A percentile compares a stretch with the other conserved stretches of the same genome.
phyloP scores from a whole-genome alignment of 2,113 vertebrate genomes.

The Caloenas nicobarica region DNA sequence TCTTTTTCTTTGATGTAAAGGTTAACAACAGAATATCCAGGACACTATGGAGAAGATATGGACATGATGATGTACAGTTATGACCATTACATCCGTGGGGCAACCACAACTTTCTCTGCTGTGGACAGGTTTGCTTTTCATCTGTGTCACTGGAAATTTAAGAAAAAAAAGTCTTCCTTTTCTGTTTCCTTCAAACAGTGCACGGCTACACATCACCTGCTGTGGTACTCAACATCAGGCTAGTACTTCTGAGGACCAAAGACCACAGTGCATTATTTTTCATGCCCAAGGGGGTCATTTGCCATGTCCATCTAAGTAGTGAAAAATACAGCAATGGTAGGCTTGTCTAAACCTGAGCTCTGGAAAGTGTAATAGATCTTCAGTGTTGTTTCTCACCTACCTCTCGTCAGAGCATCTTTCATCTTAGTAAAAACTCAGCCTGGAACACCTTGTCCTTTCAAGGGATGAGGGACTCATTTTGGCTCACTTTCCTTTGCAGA shows the following conservation, averaged over 20 bases:
- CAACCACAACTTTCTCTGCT: constrained; percentile 92
- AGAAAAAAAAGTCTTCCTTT: neutral
- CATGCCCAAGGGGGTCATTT: neutral
- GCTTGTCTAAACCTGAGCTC: neutral
- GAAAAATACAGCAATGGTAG: neutral
- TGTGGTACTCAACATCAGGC: neutral
- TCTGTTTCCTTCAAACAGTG: neutral
- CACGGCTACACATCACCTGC: neutral
- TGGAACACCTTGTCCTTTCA: neutral
- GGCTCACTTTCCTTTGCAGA: neutral
- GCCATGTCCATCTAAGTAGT: neutral
- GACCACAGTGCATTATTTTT: neutral
- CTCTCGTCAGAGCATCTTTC: neutral
- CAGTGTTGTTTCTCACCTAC: neutral
- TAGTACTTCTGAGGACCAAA: neutral
- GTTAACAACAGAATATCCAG: constrained; percentile 88
- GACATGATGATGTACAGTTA: constrained; percentile 91
- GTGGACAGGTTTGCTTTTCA: constrained; percentile 85
- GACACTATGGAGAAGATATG: constrained; percentile 87
- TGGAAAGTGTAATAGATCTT: neutral
- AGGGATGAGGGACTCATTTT: neutral
- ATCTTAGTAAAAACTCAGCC: neutral
- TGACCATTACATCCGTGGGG: constrained; percentile 92
- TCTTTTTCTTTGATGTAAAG: constrained; percentile 63
- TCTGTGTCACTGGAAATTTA: neutral